Base-by-base conservation (phyloP, 2,797 vertebrate species). In the Cirrhinus mrigala region DNA sequence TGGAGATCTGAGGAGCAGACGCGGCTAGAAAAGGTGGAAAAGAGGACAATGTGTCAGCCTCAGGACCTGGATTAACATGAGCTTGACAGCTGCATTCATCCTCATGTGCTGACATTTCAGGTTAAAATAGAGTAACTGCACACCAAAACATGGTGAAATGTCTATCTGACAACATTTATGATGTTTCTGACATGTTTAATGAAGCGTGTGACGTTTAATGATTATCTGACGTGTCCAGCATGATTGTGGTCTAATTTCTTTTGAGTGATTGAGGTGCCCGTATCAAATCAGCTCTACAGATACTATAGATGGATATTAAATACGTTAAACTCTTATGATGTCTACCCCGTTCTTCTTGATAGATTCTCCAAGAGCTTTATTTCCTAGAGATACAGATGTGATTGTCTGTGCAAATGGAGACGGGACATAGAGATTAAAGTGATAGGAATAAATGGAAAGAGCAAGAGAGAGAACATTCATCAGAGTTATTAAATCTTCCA, bases 181-280 rank as follows among this genome's bases (percentile, higher is more conserved):
- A 64, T 33, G 78, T 33, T 33, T 64, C 78, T 79, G 60, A 79
- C 27, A 52, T 52, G 62, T 68, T 9, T 66, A 66, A 80, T 33
- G 46, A 66, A 50, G 44, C 12, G 12, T 66, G 60, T 66, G 37
- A 66, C 58, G n/a, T 79, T 79, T 66, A 50, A 46, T 80, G 52
- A 80, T 52, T 68, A 48, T 66, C 77, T 79, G 62, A 68, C 12
- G 12, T 52, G 78, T 50, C 24, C 60, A 50, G 1, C 12, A 15
- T 62, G 44, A 22, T 46, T 50, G 60, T 70, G 64, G 44, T 62
- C 46, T 50, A 46, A 68, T 68, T 66, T 52, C 24, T 52, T 80
- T 50, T 68, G 78, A 80, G 24, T 64, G 77, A 79, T 27, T 74
- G 46, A 20, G 8, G 24, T 74, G 16, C 2, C 18, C 10, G 11